These are phyloP conservation scores for Tychaedon coryphoeus DNA, from an alignment of 2,113 vertebrate genomes.

Conservation along the genomic window DNA sequence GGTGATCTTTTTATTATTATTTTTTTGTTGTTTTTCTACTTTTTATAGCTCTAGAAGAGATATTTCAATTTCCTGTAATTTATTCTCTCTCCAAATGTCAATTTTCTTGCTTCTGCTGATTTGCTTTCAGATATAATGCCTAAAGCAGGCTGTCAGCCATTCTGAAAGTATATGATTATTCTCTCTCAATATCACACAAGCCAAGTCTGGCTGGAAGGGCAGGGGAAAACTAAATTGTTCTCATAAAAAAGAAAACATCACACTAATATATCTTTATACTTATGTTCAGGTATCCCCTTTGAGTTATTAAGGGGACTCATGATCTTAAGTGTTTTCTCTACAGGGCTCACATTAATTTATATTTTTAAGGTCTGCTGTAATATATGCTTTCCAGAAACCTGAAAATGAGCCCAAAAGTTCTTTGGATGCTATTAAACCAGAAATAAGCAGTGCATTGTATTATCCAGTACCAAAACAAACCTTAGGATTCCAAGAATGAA, in stretches of 20 bases:
- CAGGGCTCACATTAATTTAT: slow-evolving; percentile 35
- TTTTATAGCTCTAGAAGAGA: slow-evolving; percentile 30
- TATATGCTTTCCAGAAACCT: slow-evolving; percentile 19
- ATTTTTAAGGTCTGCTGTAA: slow-evolving; percentile 26
- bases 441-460: neutral
- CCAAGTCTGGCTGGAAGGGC: slow-evolving; percentile 17
- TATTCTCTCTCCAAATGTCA: slow-evolving; percentile 62
- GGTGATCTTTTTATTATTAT: neutral
- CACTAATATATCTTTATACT: slow-evolving; percentile 50
- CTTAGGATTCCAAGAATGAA: neutral
- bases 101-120: slow-evolving; percentile 35
- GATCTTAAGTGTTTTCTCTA: slow-evolving; percentile 39
- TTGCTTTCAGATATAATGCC: slow-evolving; percentile 61
- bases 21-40: neutral
- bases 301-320: slow-evolving; percentile 44
- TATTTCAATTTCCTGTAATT: slow-evolving; percentile 56
- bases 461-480: neutral
- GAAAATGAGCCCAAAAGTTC: slow-evolving; percentile 5
- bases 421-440: neutral
- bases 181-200: slow-evolving; percentile 17
- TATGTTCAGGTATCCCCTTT: slow-evolving; percentile 25
- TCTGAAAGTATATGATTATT: slow-evolving; percentile 32
- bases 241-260: slow-evolving; percentile 46
- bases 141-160: slow-evolving; percentile 34
- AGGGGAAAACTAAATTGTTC: slow-evolving; percentile 41